Conservation (phyloP, 2,113 vertebrate genomes). For the Bungarus multicinctus region DNA sequence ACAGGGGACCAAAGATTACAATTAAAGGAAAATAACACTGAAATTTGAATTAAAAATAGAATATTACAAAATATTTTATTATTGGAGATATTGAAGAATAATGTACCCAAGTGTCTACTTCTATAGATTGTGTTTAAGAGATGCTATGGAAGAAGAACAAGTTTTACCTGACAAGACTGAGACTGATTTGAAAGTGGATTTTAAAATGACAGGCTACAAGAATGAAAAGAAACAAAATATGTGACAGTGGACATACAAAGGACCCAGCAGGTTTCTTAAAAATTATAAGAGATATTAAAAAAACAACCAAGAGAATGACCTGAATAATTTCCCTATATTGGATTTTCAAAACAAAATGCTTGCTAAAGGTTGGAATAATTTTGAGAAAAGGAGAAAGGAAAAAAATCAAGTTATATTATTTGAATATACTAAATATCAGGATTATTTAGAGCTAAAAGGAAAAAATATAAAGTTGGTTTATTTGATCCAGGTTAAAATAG, state of each 20-base stretch:
- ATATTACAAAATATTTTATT: neutral
- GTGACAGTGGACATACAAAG: neutral
- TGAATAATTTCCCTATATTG: neutral
- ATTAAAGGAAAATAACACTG: neutral
- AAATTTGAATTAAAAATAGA: neutral
- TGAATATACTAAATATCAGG: neutral
- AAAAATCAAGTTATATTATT: neutral
- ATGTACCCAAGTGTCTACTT: neutral
- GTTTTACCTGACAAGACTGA: neutral
- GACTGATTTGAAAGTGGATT: neutral
- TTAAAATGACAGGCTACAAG: neutral
- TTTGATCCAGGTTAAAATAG: neutral
- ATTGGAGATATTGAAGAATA: neutral
- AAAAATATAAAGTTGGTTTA: neutral
- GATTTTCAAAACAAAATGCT: neutral
- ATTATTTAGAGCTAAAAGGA: neutral
- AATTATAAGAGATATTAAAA: neutral
- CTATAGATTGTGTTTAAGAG: neutral
- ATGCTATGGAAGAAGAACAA: neutral
- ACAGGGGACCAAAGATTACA: neutral
- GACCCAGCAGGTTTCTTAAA: neutral
- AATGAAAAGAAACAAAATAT: neutral
- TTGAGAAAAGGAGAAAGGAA: neutral
- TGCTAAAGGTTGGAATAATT: neutral
- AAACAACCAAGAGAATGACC: neutral